A percentile compares a stretch with the other conserved stretches of the same genome.
Conservation (phyloP, 2,797 vertebrate species). For the Kryptopterus vitreolus region DNA sequence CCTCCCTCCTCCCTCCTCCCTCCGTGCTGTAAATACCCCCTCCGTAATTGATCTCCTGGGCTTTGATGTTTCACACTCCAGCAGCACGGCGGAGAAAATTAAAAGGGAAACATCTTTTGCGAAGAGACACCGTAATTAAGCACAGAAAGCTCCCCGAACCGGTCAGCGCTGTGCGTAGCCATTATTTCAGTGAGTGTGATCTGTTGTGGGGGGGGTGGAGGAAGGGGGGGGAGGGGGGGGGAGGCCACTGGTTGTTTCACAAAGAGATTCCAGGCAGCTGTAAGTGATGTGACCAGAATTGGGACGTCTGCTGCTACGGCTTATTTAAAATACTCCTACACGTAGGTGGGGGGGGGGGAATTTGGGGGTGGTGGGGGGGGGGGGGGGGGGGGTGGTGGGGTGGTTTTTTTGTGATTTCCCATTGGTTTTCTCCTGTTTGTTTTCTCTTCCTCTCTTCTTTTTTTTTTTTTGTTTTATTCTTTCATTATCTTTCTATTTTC, state of each 20-base stretch:
- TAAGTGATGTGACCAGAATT: constrained; percentile 20
- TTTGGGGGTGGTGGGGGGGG: no score
- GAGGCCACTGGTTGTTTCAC: background rate
- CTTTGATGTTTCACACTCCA: constrained; percentile 61
- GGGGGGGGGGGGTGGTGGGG: no score
- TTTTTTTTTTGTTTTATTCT: no score
- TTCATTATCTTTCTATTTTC: no score
- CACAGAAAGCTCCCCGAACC: constrained; percentile 27
- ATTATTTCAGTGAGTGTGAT: constrained; percentile 25
- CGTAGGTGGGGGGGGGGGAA: no score
- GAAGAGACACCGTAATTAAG: constrained; percentile 66
- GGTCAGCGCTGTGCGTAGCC: constrained; percentile 46
- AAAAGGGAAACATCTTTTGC: constrained; percentile 66
- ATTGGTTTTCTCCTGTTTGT: no score
- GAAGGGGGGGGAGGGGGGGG: background rate
- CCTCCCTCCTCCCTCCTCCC: constrained; percentile 45
- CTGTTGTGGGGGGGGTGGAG: no score
- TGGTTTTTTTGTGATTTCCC: no score
- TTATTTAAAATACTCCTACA: constrained; percentile 17
- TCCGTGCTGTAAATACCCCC: constrained; percentile 68
- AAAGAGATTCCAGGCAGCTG: background rate
- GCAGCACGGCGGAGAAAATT: constrained; percentile 64
- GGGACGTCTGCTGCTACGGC: no score
- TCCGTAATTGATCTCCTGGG: constrained; percentile 74
- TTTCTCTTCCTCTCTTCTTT: no score